Conservation (phyloP, 2,797 vertebrate species). For the Lateolabrax maculatus region DNA sequence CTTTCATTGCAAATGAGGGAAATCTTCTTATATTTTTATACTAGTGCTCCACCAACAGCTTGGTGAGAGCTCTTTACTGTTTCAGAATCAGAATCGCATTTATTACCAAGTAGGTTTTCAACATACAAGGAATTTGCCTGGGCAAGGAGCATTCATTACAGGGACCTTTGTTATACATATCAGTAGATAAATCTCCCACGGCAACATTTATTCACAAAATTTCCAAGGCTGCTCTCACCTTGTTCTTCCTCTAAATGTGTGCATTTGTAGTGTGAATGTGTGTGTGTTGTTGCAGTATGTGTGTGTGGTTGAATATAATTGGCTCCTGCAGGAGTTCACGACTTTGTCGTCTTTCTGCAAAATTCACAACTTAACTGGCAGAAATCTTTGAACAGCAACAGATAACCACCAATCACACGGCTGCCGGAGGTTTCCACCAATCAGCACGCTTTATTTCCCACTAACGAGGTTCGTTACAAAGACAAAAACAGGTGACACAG, state of each 20-base stretch:
- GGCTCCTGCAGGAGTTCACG: slow-evolving; percentile 50
- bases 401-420: slow-evolving; percentile 21
- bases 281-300: slow-evolving; percentile 7
- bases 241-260: slow-evolving; percentile 14
- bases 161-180: too few relatives aligned
- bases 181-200: not conserved
- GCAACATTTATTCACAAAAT: not conserved
- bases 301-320: slow-evolving; percentile 55
- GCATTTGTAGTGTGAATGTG: slow-evolving; percentile 2
- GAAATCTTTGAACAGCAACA: slow-evolving; percentile 13
- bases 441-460: slow-evolving; percentile 34
- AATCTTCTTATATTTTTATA: too few relatives aligned
- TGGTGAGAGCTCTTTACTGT: too few relatives aligned
- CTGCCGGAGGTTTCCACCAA: slow-evolving; percentile 23
- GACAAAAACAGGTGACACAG: slow-evolving; percentile 8
- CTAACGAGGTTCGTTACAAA: slow-evolving; percentile 37
- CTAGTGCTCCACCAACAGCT: too few relatives aligned
- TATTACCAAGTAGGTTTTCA: too few relatives aligned
- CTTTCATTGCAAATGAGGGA: too few relatives aligned
- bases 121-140: too few relatives aligned
- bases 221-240: slow-evolving; percentile 22
- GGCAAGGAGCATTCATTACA: too few relatives aligned
- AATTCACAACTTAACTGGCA: slow-evolving; percentile 52
- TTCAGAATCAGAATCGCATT: too few relatives aligned
- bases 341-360: slow-evolving; percentile 3